Percentiles rank a stretch among this genome's conserved stretches.
These are phyloP conservation scores for Phaethornis superciliosus DNA, from an alignment of 2,113 vertebrate genomes.

Conservation along the genomic window DNA sequence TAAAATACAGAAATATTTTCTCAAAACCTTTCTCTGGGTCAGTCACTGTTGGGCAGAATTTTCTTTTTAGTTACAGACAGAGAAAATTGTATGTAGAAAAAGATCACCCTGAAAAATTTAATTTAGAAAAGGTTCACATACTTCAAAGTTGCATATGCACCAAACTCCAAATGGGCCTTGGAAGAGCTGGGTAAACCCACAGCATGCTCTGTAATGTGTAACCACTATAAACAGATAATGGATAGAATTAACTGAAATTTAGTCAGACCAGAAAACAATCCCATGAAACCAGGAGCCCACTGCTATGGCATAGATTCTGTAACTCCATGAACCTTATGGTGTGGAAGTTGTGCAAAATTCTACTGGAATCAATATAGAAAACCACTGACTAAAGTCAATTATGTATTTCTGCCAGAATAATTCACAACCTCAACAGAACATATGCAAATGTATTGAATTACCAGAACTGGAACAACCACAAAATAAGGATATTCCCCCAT, in stretches of 20 bases:
- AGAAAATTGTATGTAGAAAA: constrained; percentile 30
- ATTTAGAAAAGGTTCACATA: constrained; percentile 34
- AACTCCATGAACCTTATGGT: neutral
- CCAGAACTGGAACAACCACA: constrained; percentile 13
- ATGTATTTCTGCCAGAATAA: constrained; percentile 32
- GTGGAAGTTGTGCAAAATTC: constrained; percentile 8
- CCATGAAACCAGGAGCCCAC: neutral
- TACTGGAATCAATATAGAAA: constrained; percentile 31
- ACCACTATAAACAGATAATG: constrained; percentile 36
- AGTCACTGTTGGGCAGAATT: constrained; percentile 29
- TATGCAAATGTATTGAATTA: constrained; percentile 52
- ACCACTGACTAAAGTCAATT: constrained; percentile 41
- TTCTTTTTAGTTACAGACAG: constrained; percentile 40
- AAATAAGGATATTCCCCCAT: neutral
- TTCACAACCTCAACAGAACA: constrained; percentile 20
- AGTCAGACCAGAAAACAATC: constrained; percentile 8
- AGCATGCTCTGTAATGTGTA: neutral
- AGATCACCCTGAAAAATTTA: constrained; percentile 44
- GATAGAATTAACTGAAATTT: constrained; percentile 39
- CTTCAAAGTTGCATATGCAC: neutral
- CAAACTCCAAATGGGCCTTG: constrained; percentile 8
- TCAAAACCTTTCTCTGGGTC: neutral
- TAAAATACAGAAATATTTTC: constrained; percentile 26
- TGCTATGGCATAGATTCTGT: neutral
- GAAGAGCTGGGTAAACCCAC: constrained; percentile 24